Evolutionary conservation across 2,113 vertebrate species (phyloP), one percentile per base, ranked within the genome.

Genomic region (Sprattus sprattus): DNA sequence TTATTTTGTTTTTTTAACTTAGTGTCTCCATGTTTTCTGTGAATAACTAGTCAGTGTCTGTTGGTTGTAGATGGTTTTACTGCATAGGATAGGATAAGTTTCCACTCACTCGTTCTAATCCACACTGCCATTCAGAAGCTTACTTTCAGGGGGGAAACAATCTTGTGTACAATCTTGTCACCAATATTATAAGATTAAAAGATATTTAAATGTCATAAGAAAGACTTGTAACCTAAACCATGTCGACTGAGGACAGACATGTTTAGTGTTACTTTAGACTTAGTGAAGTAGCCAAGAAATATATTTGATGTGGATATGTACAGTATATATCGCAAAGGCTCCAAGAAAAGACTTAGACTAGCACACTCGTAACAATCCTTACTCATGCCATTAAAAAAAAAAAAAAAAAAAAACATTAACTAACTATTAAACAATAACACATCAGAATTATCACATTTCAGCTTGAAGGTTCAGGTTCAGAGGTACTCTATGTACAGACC

Each of bases 21-120:
- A 93, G 87, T 91, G 85, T 92, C 95, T 94, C 93, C 93, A 95
- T 93, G 94, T 84, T 87, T 84, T 78, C 71, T 84, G 84, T 57
- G 45, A 83, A 67, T 82, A 54, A 85, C 80, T 81, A 83, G 75
- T 52, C 71, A 20, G 67, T 50, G 71, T 39, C 71, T 78, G 60
- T 81, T 82, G 81, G 32, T 52, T 83, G 39, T 50, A 47, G 39
- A 52, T 39, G 32, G 67, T 86, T 81, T 82, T 47, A 45, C 45
- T 60, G 81, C 44, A 50, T 86, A 81, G 83, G 20, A 87, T 82
- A 82, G 82, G 46, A 87, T 20, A 75, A 60, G n/a, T 78, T 11
- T 32, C 71, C 71, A 78, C 32, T 78, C 71, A 16, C 32, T 39
- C 28, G 13, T 78, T 78, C 64, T 71, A 71, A 28, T 71, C 25